Base-by-base conservation (phyloP, 2,888 invertebrate genomes). In the Latrodectus elegans region DNA sequence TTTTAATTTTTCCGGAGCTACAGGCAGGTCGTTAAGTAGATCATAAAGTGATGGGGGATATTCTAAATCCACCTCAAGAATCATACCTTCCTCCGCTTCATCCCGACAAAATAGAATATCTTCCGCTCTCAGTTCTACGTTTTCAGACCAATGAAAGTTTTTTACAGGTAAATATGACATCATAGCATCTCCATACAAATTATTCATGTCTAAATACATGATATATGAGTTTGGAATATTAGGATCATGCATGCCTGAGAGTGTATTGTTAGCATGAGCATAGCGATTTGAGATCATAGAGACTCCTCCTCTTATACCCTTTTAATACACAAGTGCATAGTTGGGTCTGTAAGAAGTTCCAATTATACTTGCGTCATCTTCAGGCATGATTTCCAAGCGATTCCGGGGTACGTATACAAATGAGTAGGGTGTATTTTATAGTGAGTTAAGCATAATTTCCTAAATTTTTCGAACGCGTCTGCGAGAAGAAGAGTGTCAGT, bases 371-470 rank as follows among this genome's bases (percentile, higher is more conserved):
- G 3, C 4, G 51, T 73, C 73, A 73, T 73, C 1, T 4, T 15
- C n/a, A 73, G 51, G 3, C 15, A n/a, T 12, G 22, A 12, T n/a
- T 68, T n/a, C n/a, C n/a, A n/a, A 3, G 8, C 15, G 3, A 68
- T 3, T 1, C 70, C 70, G 84, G 22, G 84, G 89, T 55, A 60
- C 75, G 17, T 49, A 83, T 17, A 84, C 81, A 68, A 77, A 78
- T 51, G 89, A 85, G 55, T 38, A n/a, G n/a, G n/a, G n/a, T n/a
- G n/a, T n/a, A n/a, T n/a, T n/a, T n/a, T n/a, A n/a, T n/a, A n/a
- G n/a, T 88, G 38, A 86, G 17, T 73, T 15, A 73, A 26, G 52
- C 73, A 73, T 11, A 73, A 11, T 22, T 49, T 49, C 14, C 73
- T 38, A 51, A 51, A 73, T 49, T 73, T 52, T 17, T 73, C 73